Conservation (phyloP, 92 coral and sea anemone genomes). For the Phenganax stokvisi region DNA sequence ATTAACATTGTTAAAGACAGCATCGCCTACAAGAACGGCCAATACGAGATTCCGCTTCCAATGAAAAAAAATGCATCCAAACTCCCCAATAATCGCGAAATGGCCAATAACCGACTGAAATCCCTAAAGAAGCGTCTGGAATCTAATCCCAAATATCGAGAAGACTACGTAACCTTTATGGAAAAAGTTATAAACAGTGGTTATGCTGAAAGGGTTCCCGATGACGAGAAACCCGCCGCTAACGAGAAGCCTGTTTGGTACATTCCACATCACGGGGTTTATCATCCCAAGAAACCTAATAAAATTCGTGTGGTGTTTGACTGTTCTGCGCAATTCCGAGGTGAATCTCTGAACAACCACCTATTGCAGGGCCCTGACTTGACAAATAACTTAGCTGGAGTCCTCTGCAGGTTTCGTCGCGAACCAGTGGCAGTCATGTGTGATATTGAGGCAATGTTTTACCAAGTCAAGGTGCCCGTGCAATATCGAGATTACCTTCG, state of each 20-base stretch:
- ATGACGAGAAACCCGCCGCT: not conserved
- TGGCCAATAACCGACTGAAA: constrained; percentile 43
- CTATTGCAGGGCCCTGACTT: constrained; percentile 58
- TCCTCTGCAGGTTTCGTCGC: constrained; percentile 46
- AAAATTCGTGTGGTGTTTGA: constrained; percentile 55
- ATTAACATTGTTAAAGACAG: too few species aligned
- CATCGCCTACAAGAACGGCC: too few species aligned
- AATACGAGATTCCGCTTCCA: too few species aligned
- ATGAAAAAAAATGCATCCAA: not conserved
- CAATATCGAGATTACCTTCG: constrained; percentile 29
- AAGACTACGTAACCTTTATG: constrained; percentile 46
- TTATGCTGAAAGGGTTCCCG: not conserved
- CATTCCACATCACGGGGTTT: constrained; percentile 52
- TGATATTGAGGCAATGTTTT: constrained; percentile 57
- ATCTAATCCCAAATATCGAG: constrained; percentile 40
- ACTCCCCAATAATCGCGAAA: constrained; percentile 41
- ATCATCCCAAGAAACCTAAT: constrained; percentile 57
- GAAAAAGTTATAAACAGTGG: not conserved
- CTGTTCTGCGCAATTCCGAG: constrained; percentile 39
- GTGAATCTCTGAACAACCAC: constrained; percentile 57
- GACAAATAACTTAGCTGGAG: constrained; percentile 55
- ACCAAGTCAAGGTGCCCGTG: constrained; percentile 51
- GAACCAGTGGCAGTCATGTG: constrained; percentile 49
- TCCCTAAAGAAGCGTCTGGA: constrained; percentile 45
- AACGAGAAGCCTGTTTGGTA: constrained; percentile 40